These are phyloP conservation scores for Ondatra zibethicus DNA, from an alignment of 2,113 vertebrate genomes.

Conservation along the genomic window DNA sequence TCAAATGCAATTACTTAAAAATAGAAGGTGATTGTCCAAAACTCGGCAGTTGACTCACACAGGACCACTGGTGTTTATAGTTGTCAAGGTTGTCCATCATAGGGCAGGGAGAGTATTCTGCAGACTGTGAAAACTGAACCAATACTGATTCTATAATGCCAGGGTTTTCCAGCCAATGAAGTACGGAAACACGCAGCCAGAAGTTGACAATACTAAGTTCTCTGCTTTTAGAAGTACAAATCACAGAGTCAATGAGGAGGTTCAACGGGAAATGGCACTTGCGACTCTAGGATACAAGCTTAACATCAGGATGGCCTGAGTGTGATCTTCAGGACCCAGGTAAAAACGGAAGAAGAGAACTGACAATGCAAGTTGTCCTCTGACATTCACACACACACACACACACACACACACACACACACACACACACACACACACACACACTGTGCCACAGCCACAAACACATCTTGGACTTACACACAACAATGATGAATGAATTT, in stretches of 20 bases:
- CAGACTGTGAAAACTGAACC: not conserved
- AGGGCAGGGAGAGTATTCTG: not conserved
- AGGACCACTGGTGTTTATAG: not conserved
- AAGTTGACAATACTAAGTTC: not conserved
- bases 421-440: not conserved
- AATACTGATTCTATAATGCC: not conserved
- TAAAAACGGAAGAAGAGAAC: not conserved
- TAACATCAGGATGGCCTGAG: not conserved
- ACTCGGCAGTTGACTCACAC: not conserved
- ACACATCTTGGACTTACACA: not conserved
- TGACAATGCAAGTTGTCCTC: not conserved
- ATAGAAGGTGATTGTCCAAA: not conserved
- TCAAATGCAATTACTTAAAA: not conserved
- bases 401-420: no score
- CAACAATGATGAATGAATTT: not conserved
- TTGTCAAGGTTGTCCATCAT: not conserved
- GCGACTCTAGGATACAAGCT: not conserved
- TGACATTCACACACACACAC: not conserved
- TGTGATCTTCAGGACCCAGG: not conserved
- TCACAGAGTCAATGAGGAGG: not conserved
- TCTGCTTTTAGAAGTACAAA: not conserved
- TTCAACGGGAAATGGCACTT: not conserved
- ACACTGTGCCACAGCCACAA: not conserved
- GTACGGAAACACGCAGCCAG: not conserved
- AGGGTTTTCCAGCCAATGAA: not conserved